Base-by-base conservation (phyloP, 2,113 vertebrate species). In the Cnemophilus loriae region DNA sequence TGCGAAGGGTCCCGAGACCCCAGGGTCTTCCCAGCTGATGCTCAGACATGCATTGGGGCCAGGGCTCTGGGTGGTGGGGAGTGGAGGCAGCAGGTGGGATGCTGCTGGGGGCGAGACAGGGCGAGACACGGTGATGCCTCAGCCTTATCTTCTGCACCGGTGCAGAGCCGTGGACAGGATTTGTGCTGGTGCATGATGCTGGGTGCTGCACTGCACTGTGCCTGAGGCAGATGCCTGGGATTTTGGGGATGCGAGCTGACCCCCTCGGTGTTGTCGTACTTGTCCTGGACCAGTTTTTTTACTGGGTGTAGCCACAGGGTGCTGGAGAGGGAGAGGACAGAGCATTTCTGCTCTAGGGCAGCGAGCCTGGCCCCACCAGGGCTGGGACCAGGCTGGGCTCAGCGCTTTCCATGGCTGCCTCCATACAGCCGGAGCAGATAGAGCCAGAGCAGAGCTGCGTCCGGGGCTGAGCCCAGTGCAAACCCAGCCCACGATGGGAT, bases 231-330 rank as follows among this genome's bases (percentile, higher is more conserved):
- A 30, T 50, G 13, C 5, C 49, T 91, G 75, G 52, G 39, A 61
- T 87, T 79, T 78, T 84, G 32, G n/a, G 50, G 32, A 37, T 49
- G 28, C 0, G 0, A 81, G 19, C 53, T 89, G 56, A 78, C 6
- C 5, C 17, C 6, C 9, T 28, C 1, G 23, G 35, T 8, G 2
- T 41, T 73, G 26, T 69, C 9, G 11, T 1, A 3, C 2, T 1
- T 89, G 13, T 13, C 37, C 50, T 50, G 83, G 75, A 55, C 20
- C 24, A 32, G 7, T n/a, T 90, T 89, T 79, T 87, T 28, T 74
- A n/a, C 46, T 5, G 8, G 19, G 5, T 26, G 2, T 79, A 87
- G 53, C n/a, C 1, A 4, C n/a, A 41, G 80, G 24, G 30, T 78
- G 39, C 74, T 79, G 78, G 33, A 64, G 41, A 37, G n/a, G 71